These are phyloP conservation scores for Tichodroma muraria DNA, from an alignment of 2,113 vertebrate species.

Conservation along the genomic window DNA sequence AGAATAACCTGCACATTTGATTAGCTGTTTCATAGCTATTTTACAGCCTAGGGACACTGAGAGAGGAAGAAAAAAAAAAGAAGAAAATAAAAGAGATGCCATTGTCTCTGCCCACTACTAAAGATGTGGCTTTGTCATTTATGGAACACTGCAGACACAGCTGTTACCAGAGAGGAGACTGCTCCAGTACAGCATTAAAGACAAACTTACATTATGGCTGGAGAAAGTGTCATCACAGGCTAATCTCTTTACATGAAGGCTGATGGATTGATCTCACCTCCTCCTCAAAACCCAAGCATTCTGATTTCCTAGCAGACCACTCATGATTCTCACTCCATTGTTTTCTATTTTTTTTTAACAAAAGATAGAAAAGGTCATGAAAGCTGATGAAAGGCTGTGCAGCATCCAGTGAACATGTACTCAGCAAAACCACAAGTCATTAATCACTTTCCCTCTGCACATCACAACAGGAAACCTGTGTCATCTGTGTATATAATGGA, in stretches of 20 bases:
- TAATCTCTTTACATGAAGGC: not conserved
- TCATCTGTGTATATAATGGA: not conserved
- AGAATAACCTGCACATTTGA: not conserved
- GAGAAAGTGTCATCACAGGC: not conserved
- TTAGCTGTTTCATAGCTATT: not conserved
- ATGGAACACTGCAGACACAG: not conserved
- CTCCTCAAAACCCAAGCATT: not conserved
- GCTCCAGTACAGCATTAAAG: not conserved
- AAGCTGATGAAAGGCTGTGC: slow-evolving; percentile 1
- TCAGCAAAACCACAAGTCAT: not conserved
- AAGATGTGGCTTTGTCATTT: not conserved
- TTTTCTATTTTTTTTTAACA: not conserved
- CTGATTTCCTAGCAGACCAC: not conserved
- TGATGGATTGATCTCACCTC: not conserved
- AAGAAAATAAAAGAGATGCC: not conserved
- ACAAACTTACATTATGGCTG: not conserved
- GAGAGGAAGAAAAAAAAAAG: not conserved
- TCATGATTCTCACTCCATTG: not conserved
- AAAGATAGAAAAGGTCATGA: not conserved
- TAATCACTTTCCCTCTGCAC: not conserved
- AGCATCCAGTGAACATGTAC: not conserved
- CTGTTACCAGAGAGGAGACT: not conserved
- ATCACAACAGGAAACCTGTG: not conserved
- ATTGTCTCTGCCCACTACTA: not conserved
- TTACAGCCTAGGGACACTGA: not conserved